Evolutionary conservation across 2,888 invertebrate genomes (phyloP).

Genomic region (Patella pellucida): DNA sequence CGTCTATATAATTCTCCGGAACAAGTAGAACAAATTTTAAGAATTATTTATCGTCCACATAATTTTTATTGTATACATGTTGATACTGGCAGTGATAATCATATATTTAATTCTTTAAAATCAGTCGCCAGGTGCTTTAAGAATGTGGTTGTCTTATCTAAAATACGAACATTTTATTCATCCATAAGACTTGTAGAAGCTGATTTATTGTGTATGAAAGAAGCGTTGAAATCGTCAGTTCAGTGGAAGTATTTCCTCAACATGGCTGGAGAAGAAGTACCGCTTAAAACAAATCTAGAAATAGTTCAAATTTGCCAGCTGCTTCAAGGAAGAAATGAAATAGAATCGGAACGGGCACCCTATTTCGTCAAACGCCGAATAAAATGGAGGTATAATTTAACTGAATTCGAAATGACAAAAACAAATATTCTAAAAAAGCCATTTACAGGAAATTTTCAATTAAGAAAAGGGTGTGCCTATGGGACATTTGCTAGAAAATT

Average conservation of each 20-base stretch:
- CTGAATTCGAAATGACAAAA: constrained; percentile 27
- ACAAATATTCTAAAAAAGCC: constrained; percentile 38
- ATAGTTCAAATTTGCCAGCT: constrained; percentile 61
- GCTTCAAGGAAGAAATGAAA: constrained; percentile 66
- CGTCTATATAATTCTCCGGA: constrained; percentile 49
- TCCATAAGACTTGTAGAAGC: constrained; percentile 43
- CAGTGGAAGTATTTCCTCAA: constrained; percentile 69
- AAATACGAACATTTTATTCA: constrained; percentile 42
- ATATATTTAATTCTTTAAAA: constrained; percentile 26
- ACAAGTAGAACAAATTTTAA: constrained; percentile 55
- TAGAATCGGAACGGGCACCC: constrained; percentile 48
- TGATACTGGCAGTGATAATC: constrained; percentile 36
- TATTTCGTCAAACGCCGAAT: constrained; percentile 31
- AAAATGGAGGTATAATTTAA: constrained; percentile 30
- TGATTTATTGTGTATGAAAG: constrained; percentile 46
- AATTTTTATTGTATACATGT: constrained; percentile 68
- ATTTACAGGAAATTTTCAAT: constrained; percentile 37
- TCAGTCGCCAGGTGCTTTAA: constrained; percentile 48
- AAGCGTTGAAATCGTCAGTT: constrained; percentile 29
- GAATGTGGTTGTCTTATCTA: constrained; percentile 56
- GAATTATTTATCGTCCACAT: constrained; percentile 63
- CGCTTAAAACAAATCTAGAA: constrained; percentile 66
- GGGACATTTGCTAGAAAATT: constrained; percentile 59
- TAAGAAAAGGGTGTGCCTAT: constrained; percentile 63
- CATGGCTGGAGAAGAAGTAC: constrained; percentile 66